Base-by-base conservation (phyloP, 2,888 invertebrate genomes). In the Beris chalybata region DNA sequence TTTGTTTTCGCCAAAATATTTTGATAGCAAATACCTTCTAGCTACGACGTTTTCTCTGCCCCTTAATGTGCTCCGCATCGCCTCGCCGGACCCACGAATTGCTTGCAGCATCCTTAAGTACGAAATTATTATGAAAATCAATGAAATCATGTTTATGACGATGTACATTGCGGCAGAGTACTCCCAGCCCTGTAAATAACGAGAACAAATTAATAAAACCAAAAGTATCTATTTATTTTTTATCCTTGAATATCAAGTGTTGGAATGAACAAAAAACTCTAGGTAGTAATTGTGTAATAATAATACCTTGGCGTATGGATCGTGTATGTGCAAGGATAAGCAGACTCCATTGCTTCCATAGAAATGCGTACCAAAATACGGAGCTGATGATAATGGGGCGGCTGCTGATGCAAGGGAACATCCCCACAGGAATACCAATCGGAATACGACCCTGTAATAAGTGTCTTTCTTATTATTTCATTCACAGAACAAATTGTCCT, bases 321-420 rank as follows among this genome's bases (percentile, higher is more conserved):
- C 84, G 72, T 86, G 86, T 67, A 86, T 85, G 71, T 86, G 85
- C 47, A 86, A 76, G 0, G 85, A 84, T 29, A 86, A 74, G 71
- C 86, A 86, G 15, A 86, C 85, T 5, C 86, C 86, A 70, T 86
- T 86, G 71, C 81, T 83, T 4, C 85, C 84, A 74, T 86, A 86
- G 70, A 85, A 86, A 72, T 84, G 82, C 31, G 76, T 75, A 0
- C 85, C 85, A 72, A 85, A 86, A 71, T 85, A 85, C 1, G 74
- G 71, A 30, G 75, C 73, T n/a, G 81, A 77, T 15, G 80, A 76
- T n/a, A 86, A 71, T 0, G 86, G 86, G 1, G 82, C 78, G 3
- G 81, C 77, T 0, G 85, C 83, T 7, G 85, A 76, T 0, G 76
- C 68, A 5, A 81, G 79, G 2, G 85, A 83, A 22, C 82, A 67